These are phyloP conservation scores for Chaetura pelagica DNA, from an alignment of 2,113 vertebrate species.

Conservation along the genomic window DNA sequence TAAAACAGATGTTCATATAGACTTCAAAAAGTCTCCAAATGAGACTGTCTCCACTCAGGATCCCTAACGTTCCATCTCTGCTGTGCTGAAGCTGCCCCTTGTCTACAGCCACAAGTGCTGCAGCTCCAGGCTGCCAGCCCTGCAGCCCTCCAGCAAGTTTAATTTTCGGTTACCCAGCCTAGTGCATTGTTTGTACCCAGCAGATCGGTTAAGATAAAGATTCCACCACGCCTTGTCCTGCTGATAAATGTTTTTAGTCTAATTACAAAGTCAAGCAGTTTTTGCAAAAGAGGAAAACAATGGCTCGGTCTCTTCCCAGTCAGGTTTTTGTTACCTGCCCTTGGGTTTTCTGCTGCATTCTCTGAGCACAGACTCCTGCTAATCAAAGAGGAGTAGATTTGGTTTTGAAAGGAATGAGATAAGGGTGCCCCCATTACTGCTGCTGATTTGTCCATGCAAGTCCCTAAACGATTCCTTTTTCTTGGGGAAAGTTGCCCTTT, in stretches of 20 bases:
- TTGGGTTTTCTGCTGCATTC: not conserved
- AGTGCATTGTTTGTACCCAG: constrained; percentile 33
- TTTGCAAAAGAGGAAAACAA: not conserved
- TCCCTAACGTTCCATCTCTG: not conserved
- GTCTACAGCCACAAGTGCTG: not conserved
- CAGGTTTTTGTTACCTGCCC: not conserved
- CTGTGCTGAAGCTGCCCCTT: not conserved
- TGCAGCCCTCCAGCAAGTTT: not conserved
- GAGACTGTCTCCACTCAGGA: not conserved
- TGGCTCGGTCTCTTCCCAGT: rapidly evolving
- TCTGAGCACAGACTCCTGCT: not conserved
- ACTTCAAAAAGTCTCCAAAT: constrained; percentile 1
- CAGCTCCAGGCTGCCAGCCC: not conserved
- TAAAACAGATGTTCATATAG: constrained; percentile 70
- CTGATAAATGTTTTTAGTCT: not conserved
- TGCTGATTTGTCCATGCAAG: not conserved
- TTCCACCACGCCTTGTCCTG: not conserved
- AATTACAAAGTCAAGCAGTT: not conserved
- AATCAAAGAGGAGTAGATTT: not conserved
- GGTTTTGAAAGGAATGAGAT: not conserved
- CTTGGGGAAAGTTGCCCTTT: not conserved
- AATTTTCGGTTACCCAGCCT: not conserved
- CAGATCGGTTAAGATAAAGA: not conserved
- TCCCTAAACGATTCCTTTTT: not conserved
- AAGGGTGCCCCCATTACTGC: not conserved